Evolutionary conservation across 2,113 vertebrate species (phyloP), one percentile per base, ranked within the genome.

Genomic region (Melanotaenia duboulayi): DNA sequence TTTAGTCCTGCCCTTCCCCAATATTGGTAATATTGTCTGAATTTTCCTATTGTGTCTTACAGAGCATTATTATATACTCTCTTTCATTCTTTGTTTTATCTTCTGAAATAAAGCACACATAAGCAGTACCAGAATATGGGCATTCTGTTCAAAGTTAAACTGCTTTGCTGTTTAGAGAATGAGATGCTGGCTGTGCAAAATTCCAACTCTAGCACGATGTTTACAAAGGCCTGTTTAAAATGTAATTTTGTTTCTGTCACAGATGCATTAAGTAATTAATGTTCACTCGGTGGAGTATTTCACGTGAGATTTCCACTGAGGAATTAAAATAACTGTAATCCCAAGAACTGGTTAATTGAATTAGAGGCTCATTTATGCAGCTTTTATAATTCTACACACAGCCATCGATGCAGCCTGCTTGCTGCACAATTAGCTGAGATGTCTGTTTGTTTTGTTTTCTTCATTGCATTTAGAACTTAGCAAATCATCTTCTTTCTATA

Each of bases 291-390:
- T 63, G 11, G 7, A 61, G 12, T 72, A 54, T 76, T 79, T 64
- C 80, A 66, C 71, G 39, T 58, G 60, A 74, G 32, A 51, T 62
- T 74, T 28, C 20, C 46, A 40, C 65, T 24, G 0, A 42, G 65
- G 59, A 81, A 62, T 77, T 80, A 28, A 77, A 74, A 59, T 10
- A 1, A 51, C 52, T 65, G 50, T 52, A 35, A 70, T 11, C n/a
- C 48, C 17, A 23, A 49, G 42, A 64, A 60, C 39, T 50, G 59
- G 59, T 83, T 35, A 68, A 85, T 80, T 78, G 65, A 80, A 76
- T 80, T 2, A 55, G 5, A 11, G 46, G n/a, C 52, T 4, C 8
- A 13, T 60, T 66, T 50, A 42, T 19, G 39, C 20, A 40, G 20
- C 22, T 22, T 68, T 37, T 37, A 28, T 58, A 50, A 63, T 22